A percentile compares a stretch with the other conserved stretches of the same genome.
Evolutionary conservation across 2,797 vertebrate genomes (phyloP).

Genomic region (Coregonus suidteri): DNA sequence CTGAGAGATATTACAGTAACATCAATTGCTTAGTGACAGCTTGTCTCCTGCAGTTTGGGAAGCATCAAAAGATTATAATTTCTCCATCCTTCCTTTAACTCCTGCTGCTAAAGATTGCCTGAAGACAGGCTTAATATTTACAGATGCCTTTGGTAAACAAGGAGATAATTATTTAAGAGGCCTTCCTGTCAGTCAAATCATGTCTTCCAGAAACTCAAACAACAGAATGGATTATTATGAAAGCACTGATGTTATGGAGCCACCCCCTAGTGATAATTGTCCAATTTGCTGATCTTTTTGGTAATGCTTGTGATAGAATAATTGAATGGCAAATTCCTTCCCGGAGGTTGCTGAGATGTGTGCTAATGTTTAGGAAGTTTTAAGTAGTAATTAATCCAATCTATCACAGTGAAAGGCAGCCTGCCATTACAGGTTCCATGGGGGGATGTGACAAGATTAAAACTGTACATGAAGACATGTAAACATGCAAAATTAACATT

Average conservation of each 20-base stretch:
- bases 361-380: conserved; percentile 1
- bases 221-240: neutral
- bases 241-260: neutral
- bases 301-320: neutral
- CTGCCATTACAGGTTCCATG: neutral
- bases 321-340: neutral
- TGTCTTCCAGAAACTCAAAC: neutral
- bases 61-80: conserved; percentile 42
- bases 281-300: neutral
- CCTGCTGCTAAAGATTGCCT: conserved; percentile 13
- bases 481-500: neutral
- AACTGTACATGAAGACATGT: neutral
- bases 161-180: conserved; percentile 2
- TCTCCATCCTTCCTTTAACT: conserved; percentile 21
- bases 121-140: conserved; percentile 44
- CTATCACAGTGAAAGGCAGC: neutral
- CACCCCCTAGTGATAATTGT: neutral
- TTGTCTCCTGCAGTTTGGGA: conserved; percentile 25
- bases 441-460: neutral
- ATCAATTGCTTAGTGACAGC: conserved; percentile 36
- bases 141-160: conserved; percentile 25
- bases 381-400: conserved; percentile 4
- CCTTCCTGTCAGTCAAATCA: conserved; percentile 2
- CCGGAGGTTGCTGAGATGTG: neutral
- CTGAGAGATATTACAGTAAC: conserved; percentile 29